Conservation (phyloP, 2,888 invertebrate species). For the Colletes collaris region DNA sequence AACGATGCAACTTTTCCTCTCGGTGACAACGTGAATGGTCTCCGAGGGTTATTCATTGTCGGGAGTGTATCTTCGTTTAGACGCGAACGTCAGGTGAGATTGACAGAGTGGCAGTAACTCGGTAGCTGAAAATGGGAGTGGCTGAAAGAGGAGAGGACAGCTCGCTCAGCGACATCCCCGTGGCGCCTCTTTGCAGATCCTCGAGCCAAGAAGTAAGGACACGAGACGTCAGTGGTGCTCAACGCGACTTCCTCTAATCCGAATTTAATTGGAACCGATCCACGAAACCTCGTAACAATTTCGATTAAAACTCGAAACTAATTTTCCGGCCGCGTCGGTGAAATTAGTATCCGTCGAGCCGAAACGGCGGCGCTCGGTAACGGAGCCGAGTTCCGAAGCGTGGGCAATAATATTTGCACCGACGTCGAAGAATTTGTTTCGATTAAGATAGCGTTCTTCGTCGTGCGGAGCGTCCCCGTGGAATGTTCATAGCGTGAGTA, state of each 20-base stretch:
- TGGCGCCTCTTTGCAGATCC: constrained; percentile 68
- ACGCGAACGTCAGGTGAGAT: constrained; percentile 59
- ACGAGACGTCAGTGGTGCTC: constrained; percentile 66
- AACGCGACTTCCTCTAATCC: constrained; percentile 11
- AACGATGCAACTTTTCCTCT: constrained; percentile 47
- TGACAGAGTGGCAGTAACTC: constrained; percentile 72
- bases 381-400: no score
- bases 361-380: no score
- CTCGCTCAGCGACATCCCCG: constrained; percentile 73
- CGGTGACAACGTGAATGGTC: constrained; percentile 53
- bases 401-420: no score
- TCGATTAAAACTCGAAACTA: no score
- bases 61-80: constrained; percentile 52
- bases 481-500: no score
- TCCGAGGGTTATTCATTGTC: constrained; percentile 58
- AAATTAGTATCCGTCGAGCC: no score
- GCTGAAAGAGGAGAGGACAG: constrained; percentile 75
- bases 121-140: constrained; percentile 78
- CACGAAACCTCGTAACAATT: no score
- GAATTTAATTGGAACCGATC: no score
- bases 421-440: no score
- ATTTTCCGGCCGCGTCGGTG: no score
- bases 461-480: no score
- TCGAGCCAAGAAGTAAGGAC: constrained; percentile 45
- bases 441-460: no score